Evolutionary conservation across 2,888 invertebrate species (phyloP).

Genomic region (Tryphoninae sp.): DNA sequence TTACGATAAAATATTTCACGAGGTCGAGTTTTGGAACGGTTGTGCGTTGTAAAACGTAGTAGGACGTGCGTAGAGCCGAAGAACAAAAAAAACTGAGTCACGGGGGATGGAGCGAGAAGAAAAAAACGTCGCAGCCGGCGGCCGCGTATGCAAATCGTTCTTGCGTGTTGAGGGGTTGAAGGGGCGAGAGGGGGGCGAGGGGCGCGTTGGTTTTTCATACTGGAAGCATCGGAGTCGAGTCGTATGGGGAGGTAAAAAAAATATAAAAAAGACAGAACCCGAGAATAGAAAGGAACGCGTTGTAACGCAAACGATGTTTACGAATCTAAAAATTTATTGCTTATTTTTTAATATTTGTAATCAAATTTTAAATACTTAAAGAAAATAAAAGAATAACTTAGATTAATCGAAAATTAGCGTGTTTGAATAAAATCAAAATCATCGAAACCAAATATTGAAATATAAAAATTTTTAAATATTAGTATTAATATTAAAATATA

Average conservation of each 20-base stretch:
- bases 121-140: conserved; percentile 71
- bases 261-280: not conserved
- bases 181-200: conserved; percentile 40
- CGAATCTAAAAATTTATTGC: not conserved
- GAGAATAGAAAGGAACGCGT: not conserved
- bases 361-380: no score
- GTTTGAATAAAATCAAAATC: no score
- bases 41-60: not conserved
- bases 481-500: no score
- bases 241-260: conserved; percentile 27
- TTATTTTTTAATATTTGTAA: not conserved
- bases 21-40: not conserved
- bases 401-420: no score
- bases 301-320: not conserved
- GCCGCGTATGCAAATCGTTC: conserved; percentile 73
- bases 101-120: conserved; percentile 57
- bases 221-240: conserved; percentile 11
- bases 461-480: no score
- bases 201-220: conserved; percentile 52
- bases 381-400: no score
- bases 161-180: conserved; percentile 66
- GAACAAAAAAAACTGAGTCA: conserved; percentile 71
- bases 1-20: not conserved
- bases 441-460: no score
- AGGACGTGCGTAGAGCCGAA: conserved; percentile 39